A percentile compares a stretch with the other conserved stretches of the same genome.
Conservation (phyloP, 2,113 vertebrate species). For the Psilopogon haemacephalus region DNA sequence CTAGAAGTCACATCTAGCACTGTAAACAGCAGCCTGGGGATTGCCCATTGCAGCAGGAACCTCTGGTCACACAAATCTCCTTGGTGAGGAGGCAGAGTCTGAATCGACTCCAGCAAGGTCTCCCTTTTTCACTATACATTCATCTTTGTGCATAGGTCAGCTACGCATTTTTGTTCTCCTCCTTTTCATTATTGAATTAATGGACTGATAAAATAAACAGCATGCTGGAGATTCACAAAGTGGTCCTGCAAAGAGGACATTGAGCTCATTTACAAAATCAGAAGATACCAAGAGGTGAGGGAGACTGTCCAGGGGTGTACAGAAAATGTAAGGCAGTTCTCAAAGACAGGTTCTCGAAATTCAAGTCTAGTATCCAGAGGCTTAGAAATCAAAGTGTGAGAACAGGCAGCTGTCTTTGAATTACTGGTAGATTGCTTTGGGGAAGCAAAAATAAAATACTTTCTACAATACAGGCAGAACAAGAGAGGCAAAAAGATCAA, state of each 20-base stretch:
- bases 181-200: neutral
- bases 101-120: neutral
- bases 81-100: neutral
- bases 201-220: neutral
- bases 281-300: neutral
- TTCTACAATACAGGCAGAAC: neutral
- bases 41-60: rapidly evolving
- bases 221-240: neutral
- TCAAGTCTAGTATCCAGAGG: neutral
- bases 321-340: neutral
- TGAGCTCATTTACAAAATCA: neutral
- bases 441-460: neutral
- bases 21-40: neutral
- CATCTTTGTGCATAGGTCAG: neutral
- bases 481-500: neutral
- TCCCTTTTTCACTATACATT: neutral
- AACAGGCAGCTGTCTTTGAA: neutral
- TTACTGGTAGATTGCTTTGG: neutral
- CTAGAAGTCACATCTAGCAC: neutral
- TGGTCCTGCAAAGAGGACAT: neutral
- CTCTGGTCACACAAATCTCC: neutral
- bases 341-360: neutral
- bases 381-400: neutral
- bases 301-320: neutral
- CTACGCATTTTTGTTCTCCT: neutral